Conservation (phyloP, 2,888 invertebrate species). For the Cosmia pyralina region DNA sequence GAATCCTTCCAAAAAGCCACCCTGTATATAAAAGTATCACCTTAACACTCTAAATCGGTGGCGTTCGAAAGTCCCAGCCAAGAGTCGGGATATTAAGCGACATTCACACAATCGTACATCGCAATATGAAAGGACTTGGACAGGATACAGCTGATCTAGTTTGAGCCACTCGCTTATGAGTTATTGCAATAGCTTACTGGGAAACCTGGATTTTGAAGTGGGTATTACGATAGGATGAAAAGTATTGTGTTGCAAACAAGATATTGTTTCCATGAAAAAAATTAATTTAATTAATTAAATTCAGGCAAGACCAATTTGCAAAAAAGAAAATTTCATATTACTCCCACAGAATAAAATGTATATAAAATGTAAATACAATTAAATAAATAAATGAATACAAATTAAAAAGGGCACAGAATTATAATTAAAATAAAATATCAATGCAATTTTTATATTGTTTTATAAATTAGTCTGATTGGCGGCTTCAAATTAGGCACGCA, state of each 20-base stretch:
- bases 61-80: slow-evolving; percentile 58
- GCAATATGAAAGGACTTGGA: slow-evolving; percentile 70
- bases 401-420: no score
- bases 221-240: slow-evolving; percentile 1
- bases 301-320: no score
- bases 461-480: no score
- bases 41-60: slow-evolving; percentile 56
- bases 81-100: slow-evolving; percentile 67
- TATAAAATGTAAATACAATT: no score
- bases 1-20: not conserved
- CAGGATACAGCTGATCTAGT: slow-evolving; percentile 61
- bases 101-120: slow-evolving; percentile 72
- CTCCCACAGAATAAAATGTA: no score
- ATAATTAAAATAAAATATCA: no score
- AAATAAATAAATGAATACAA: no score
- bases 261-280: no score
- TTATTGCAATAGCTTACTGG: slow-evolving; percentile 60
- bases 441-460: no score
- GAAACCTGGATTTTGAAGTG: slow-evolving; percentile 48
- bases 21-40: slow-evolving; percentile 3
- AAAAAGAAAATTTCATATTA: no score
- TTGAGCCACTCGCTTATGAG: slow-evolving; percentile 61
- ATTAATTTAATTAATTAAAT: no score
- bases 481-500: no score
- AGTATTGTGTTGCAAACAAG: not conserved